Evolutionary conservation across 2,113 vertebrate species (phyloP).

Genomic region (Rynchops niger): DNA sequence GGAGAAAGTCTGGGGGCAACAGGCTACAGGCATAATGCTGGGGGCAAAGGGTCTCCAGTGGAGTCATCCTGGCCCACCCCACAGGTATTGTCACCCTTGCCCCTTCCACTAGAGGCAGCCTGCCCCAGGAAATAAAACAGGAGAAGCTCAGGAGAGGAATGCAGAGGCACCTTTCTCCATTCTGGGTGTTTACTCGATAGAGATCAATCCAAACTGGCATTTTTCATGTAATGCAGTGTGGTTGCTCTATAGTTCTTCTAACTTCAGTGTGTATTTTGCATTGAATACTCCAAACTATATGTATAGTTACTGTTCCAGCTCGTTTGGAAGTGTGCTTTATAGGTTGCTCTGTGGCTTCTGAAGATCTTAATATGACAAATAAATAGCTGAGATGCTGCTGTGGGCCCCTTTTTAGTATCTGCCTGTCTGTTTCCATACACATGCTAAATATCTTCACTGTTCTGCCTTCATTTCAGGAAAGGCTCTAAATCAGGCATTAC

Average conservation of each 20-base stretch:
- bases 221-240: neutral
- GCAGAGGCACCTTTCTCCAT: neutral
- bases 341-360: neutral
- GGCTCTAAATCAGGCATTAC: neutral
- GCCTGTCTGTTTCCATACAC: neutral
- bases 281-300: neutral
- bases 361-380: neutral
- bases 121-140: neutral
- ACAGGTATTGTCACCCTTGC: neutral
- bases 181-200: accelerated
- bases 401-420: neutral
- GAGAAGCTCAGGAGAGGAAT: neutral
- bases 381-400: neutral
- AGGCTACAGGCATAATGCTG: neutral
- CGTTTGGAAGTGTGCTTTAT: neutral
- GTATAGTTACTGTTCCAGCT: neutral
- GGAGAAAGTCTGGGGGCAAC: neutral
- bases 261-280: neutral
- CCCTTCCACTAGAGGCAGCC: neutral
- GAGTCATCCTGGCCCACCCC: neutral
- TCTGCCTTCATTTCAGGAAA: neutral
- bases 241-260: neutral
- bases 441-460: neutral
- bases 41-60: neutral
- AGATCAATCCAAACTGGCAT: neutral